phyloP scores from a whole-genome alignment of 30 jellyfish, hydroid and myxozoan genomes.

The Sanderia malayensis region DNA sequence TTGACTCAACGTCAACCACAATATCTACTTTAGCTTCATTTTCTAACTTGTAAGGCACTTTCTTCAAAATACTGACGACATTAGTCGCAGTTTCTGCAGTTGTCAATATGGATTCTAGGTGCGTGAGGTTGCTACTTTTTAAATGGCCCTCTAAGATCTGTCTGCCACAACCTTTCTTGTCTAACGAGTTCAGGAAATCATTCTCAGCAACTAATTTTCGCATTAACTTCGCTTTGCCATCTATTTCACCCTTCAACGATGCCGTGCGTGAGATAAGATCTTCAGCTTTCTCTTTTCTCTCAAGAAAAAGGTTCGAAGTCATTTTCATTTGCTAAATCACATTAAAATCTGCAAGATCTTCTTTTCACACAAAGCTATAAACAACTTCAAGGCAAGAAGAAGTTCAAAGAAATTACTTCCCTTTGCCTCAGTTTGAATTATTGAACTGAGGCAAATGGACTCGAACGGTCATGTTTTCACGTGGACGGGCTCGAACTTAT shows the following conservation, averaged over 20 bases:
- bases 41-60: conserved; percentile 32
- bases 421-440: too few relatives aligned
- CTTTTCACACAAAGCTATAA: too few relatives aligned
- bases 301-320: neutral
- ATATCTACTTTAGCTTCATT: conserved; percentile 16
- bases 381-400: too few relatives aligned
- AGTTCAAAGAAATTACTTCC: too few relatives aligned
- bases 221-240: conserved; percentile 59
- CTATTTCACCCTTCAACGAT: conserved; percentile 19
- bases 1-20: conserved; percentile 74
- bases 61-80: conserved; percentile 45
- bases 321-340: neutral
- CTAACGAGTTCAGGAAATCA: conserved; percentile 46
- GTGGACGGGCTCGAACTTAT: too few relatives aligned
- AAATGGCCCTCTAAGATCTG: conserved; percentile 51
- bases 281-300: conserved; percentile 25
- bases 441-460: too few relatives aligned
- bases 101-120: conserved; percentile 62
- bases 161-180: conserved; percentile 3
- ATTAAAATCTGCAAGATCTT: too few relatives aligned
- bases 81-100: conserved; percentile 51
- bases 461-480: too few relatives aligned
- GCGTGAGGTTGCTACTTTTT: conserved; percentile 66
- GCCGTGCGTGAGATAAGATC: conserved; percentile 33
- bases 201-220: conserved; percentile 59